Conservation (phyloP, 2,888 invertebrate species). For the Aphidoletes aphidimyza region DNA sequence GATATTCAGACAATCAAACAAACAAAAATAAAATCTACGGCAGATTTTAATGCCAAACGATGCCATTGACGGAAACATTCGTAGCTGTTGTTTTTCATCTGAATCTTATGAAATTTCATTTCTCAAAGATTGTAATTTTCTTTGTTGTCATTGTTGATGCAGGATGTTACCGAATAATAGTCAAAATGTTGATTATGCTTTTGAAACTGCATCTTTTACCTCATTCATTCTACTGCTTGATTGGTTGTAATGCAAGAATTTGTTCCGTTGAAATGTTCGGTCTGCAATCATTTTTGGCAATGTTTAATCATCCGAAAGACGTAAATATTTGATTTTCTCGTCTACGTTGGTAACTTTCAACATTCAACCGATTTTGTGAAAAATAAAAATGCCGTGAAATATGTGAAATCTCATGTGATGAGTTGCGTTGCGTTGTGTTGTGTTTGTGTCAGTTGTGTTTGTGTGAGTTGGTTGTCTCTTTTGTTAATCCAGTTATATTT, state of each 20-base stretch:
- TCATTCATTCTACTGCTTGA: background rate
- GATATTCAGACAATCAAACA: background rate
- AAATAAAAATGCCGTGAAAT: background rate
- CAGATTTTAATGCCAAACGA: background rate
- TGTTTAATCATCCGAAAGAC: slow-evolving; percentile 32
- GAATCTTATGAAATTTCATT: slow-evolving; percentile 35
- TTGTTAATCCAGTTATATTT: slow-evolving; percentile 22
- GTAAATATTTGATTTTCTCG: slow-evolving; percentile 6
- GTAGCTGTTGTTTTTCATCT: no score
- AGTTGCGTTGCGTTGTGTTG: no score
- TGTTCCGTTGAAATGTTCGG: background rate
- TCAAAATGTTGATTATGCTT: background rate
- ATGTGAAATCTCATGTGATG: background rate
- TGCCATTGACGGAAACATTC: background rate
- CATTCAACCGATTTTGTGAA: background rate
- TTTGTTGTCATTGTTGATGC: slow-evolving; percentile 31
- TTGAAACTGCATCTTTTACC: background rate
- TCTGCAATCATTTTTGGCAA: slow-evolving; percentile 3
- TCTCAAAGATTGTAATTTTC: background rate
- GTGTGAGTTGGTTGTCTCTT: background rate
- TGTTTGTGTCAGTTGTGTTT: no score
- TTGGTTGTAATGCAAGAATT: background rate
- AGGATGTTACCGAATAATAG: slow-evolving; percentile 44
- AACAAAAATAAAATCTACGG: background rate
- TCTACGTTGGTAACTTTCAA: background rate